phyloP scores from a whole-genome alignment of 2,113 vertebrate genomes.

The Atherinomorus stipes region DNA sequence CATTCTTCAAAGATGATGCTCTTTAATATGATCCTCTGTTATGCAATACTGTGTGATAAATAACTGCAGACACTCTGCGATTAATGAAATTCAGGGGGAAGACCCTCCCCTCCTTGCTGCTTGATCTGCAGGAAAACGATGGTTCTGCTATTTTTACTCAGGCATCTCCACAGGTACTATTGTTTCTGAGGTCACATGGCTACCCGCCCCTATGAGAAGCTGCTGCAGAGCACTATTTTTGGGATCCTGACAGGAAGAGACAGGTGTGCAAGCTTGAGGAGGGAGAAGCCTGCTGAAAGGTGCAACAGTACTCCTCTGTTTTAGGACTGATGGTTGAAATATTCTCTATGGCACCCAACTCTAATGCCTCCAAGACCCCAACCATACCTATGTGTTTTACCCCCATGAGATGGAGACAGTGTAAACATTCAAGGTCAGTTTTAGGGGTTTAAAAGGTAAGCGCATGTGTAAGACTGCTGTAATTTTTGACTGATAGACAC shows the following conservation, averaged over 20 bases:
- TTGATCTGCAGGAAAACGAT: slow-evolving; percentile 43
- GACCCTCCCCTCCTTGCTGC: slow-evolving; percentile 36
- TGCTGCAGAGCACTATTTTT: slow-evolving; percentile 75
- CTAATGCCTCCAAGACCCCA: slow-evolving; percentile 30
- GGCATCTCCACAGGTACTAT: slow-evolving; percentile 64
- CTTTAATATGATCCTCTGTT: slow-evolving; percentile 64
- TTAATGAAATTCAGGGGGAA: slow-evolving; percentile 70
- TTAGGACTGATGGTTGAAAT: slow-evolving; percentile 38
- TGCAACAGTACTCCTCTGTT: slow-evolving; percentile 44
- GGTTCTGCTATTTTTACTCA: slow-evolving; percentile 68
- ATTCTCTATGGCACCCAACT: slow-evolving; percentile 38
- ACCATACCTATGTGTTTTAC: slow-evolving; percentile 1
- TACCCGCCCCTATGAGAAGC: slow-evolving; percentile 44
- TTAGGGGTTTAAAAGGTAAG: slow-evolving; percentile 44
- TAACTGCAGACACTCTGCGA: slow-evolving; percentile 61
- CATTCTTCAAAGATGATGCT: slow-evolving; percentile 44
- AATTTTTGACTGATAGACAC: slow-evolving; percentile 44
- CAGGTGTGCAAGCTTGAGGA: slow-evolving; percentile 66
- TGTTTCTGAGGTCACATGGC: slow-evolving; percentile 60
- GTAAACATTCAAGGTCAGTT: slow-evolving; percentile 67
- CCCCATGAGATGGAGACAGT: slow-evolving; percentile 27
- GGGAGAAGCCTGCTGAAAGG: slow-evolving; percentile 60
- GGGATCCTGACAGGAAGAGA: slow-evolving; percentile 61
- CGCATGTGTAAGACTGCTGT: slow-evolving; percentile 11
- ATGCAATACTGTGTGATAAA: slow-evolving; percentile 65